Base-by-base conservation (phyloP, 2,888 invertebrate genomes). In the Miltochrista miniata region DNA sequence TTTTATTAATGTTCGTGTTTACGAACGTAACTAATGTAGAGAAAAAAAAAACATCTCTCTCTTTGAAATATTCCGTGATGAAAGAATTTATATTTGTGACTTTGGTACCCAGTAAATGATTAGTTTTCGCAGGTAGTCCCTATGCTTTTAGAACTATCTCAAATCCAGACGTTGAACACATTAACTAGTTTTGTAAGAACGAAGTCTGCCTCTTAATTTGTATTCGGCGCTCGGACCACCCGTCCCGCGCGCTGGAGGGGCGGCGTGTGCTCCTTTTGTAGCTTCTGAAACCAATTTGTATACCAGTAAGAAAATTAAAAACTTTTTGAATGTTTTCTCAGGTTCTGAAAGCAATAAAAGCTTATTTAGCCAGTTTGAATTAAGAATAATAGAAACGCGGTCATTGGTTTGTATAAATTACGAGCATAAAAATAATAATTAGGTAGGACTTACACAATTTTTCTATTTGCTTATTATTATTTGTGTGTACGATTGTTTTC, bases 211-310 rank as follows among this genome's bases (percentile, higher is more conserved):
- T 81, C 83, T 85, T 87, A 85, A 88, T 88, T 86, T 85, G 86
- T 88, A 88, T 88, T 86, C 87, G 80, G 72, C 79, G 77, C 83
- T 81, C 81, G 85, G 76, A 65, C 68, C 72, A 67, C 67, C 69
- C 70, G 73, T 15, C 52, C 42, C 47, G 51, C 31, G 34, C 70
- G 68, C 70, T 71, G 74, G 76, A 79, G 76, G 75, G 79, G 79
- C 79, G 69, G 76, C 76, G 79, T 81, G 78, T 81, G 79, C 83
- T 86, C 77, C 85, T 87, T 85, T 85, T 83, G 82, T 85, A 83
- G 83, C 85, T 83, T 79, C 83, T 77, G 81, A 83, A 87, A 86
- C 85, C 86, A 87, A 88, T 88, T 88, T 87, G 87, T 87, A 79
- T 85, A 86, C 84, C 79, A 78, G 84, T 79, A 81, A 85, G 84